Evolutionary conservation across 2,888 invertebrate genomes (phyloP), one percentile per base, ranked within the genome.

Genomic region (Anoplius nigerrimus): DNA sequence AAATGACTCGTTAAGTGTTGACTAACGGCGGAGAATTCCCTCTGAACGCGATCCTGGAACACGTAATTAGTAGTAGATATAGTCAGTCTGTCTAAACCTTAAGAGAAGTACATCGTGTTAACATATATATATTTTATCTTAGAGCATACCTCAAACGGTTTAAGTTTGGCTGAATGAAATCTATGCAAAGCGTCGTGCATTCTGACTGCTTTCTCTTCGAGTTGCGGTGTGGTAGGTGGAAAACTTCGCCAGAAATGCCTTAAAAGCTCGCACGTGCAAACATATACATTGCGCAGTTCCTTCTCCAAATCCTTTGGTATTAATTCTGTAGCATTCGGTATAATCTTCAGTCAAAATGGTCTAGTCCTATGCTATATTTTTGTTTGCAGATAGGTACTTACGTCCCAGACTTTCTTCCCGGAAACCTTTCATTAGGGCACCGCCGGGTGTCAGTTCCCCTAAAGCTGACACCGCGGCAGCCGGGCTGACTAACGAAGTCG

Each of bases 201-300:
- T 86, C 94, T 93, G n/a, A 94, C 91, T 0, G 95, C 93, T 88
- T 96, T 93, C 21, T 94, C 93, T 87, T 97, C 95, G 45, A 94
- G 90, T 61, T 92, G 92, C 20, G 93, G 91, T 1, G 93, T 93
- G 0, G 94, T 93, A 1, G 93, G 93, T 43, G 95, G 95, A 90
- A 99, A 98, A 88, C 98, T 95, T 53, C 94, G 92, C 98, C 99
- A 99, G 90, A 99, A 96, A 89, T 98, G 98, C 69, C 96, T 92
- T 15, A 98, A 90, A 68, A 99, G 89, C 90, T 99, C 99, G 71
- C 95, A 94, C 3, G 95, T 91, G 0, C 97, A 95, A 60, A 95
- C 91, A 90, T 98, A 98, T 60, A 98, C 90, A 72, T 95, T 93
- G 65, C 94, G 92, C 13, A 98, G 90, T 84, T 98, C 98, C 53